phyloP scores from a whole-genome alignment of 2,113 vertebrate species.

The Semnornis frantzii region DNA sequence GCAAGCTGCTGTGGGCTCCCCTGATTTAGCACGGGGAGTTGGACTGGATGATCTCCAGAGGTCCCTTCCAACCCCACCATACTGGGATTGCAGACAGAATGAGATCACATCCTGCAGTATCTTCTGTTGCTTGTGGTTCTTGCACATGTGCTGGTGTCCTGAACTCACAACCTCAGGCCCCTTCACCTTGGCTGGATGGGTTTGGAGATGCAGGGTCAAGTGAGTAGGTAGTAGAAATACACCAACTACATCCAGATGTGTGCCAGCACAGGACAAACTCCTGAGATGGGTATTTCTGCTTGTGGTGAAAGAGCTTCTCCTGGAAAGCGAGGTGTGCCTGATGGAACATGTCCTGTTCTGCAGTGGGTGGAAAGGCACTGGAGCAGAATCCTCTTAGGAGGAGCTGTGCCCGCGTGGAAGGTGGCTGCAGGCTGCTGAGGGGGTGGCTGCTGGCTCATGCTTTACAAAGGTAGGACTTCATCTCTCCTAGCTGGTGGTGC shows the following conservation, averaged over 20 bases:
- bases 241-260: not conserved
- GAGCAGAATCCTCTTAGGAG: not conserved
- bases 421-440: rapidly evolving
- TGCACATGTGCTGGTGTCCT: not conserved
- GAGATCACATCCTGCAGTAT: not conserved
- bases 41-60: no score
- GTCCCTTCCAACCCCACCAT: no score
- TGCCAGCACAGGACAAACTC: not conserved
- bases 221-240: not conserved
- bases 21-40: no score
- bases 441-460: rapidly evolving
- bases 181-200: not conserved
- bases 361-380: not conserved
- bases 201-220: not conserved
- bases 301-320: not conserved
- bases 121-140: not conserved
- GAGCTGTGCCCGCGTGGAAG: not conserved
- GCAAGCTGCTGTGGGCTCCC: no score
- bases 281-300: not conserved
- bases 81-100: no score
- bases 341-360: not conserved
- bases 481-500: not conserved
- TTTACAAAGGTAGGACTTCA: not conserved
- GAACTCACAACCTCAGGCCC: not conserved
- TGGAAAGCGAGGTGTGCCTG: not conserved